phyloP scores from a whole-genome alignment of 1,140 invertebrate species.

The Drosophila trapezifrons region DNA sequence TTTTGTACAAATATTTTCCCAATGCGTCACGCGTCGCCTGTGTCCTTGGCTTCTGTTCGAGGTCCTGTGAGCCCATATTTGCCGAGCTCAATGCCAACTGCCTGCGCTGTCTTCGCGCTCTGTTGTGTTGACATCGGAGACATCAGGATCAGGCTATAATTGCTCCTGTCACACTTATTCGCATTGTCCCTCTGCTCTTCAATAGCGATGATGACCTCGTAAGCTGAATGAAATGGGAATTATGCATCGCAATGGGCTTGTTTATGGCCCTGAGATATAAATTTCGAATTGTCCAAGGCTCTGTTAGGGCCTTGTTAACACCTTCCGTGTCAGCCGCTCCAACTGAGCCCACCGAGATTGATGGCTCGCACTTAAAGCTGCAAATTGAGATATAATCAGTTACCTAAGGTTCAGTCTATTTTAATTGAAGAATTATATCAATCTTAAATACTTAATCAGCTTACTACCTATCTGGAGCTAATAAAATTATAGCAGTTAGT shows the following conservation, averaged over 20 bases:
- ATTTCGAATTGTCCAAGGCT: conserved; percentile 31
- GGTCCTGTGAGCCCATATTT: conserved; percentile 41
- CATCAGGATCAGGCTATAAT: conserved; percentile 65
- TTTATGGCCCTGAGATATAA: conserved; percentile 51
- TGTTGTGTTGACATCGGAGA: conserved; percentile 67
- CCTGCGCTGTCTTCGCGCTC: conserved; percentile 43
- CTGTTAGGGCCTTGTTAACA: conserved; percentile 53
- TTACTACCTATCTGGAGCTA: too few relatives aligned
- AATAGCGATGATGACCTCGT: conserved; percentile 67
- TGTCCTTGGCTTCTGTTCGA: conserved; percentile 77
- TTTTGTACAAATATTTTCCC: conserved; percentile 72
- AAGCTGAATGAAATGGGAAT: conserved; percentile 61
- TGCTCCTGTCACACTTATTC: conserved; percentile 80
- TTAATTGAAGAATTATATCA: too few relatives aligned
- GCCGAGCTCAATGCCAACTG: conserved; percentile 58
- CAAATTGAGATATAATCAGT: too few relatives aligned
- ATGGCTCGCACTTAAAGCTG: conserved; percentile 7
- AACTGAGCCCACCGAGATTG: conserved; percentile 11
- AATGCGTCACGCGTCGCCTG: conserved; percentile 75
- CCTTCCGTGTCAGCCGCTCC: conserved; percentile 39
- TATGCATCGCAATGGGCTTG: conserved; percentile 45
- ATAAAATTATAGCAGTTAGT: too few relatives aligned
- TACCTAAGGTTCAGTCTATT: too few relatives aligned
- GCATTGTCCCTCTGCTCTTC: conserved; percentile 63
- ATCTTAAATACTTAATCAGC: too few relatives aligned